A percentile compares a stretch with the other conserved stretches of the same genome.
Evolutionary conservation across 2,797 vertebrate genomes (phyloP).

Genomic region (Leptoclinus maculatus): DNA sequence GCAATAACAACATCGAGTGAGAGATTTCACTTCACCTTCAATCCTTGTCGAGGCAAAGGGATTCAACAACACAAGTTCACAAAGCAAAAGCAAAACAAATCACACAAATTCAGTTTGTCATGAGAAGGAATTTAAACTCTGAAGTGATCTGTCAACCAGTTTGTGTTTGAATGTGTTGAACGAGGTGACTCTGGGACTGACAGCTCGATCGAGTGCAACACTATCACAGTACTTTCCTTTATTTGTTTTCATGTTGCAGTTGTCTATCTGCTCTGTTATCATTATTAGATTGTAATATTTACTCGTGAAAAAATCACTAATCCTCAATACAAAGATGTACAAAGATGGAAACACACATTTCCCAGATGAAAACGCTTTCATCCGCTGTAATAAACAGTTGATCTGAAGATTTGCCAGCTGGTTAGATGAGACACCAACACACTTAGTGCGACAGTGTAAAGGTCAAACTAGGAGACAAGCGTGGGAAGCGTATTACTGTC

Average conservation of each 20-base stretch:
- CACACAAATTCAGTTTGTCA: neutral
- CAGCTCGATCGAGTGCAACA: neutral
- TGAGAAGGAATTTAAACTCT: neutral
- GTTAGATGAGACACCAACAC: constrained; percentile 15
- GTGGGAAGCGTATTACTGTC: constrained; percentile 19
- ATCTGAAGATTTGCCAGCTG: constrained; percentile 23
- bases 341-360: neutral
- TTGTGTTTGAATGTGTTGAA: neutral
- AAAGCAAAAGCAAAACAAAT: neutral
- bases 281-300: neutral
- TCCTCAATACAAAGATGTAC: constrained; percentile 5
- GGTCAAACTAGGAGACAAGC: constrained; percentile 39
- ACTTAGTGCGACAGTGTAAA: constrained; percentile 18
- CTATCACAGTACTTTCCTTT: neutral
- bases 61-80: neutral
- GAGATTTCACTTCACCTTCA: neutral
- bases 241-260: neutral
- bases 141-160: neutral
- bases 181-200: constrained; percentile 1
- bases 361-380: neutral
- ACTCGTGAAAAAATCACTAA: neutral
- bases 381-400: constrained; percentile 9
- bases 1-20: neutral
- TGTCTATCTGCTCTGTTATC: neutral
- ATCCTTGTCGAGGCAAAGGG: neutral